phyloP scores from a whole-genome alignment of 2,113 vertebrate genomes.

The Passerina amoena region DNA sequence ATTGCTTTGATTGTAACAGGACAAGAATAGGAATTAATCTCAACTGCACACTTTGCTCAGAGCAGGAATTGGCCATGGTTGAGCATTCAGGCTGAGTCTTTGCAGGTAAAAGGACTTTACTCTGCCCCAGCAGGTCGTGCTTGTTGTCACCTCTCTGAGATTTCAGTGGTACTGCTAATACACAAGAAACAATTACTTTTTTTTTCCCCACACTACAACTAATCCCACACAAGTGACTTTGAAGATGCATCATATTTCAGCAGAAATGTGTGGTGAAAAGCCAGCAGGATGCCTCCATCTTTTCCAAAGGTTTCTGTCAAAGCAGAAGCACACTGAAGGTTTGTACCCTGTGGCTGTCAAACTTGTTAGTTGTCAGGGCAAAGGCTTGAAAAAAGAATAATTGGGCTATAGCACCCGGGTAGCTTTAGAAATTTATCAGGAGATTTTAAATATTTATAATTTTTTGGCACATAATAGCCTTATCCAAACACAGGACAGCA shows the following conservation, averaged over 20 bases:
- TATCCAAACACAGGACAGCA: constrained; percentile 33
- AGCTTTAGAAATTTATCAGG: constrained; percentile 38
- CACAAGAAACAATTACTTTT: not conserved
- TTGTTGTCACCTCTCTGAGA: not conserved
- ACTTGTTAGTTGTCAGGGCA: not conserved
- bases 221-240: not conserved
- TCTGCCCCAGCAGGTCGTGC: not conserved
- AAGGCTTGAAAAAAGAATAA: not conserved
- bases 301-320: not conserved
- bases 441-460: constrained; percentile 48
- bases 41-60: not conserved
- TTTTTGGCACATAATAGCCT: not conserved
- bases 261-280: not conserved
- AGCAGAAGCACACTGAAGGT: not conserved
- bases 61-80: rapidly evolving
- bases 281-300: not conserved
- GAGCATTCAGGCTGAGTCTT: not conserved
- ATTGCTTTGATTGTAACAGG: not conserved
- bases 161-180: not conserved
- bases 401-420: not conserved
- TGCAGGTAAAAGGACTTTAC: not conserved
- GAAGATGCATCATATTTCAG: not conserved
- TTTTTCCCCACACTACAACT: not conserved
- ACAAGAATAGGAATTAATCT: not conserved
- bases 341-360: not conserved